Evolutionary conservation across 2,113 vertebrate species (phyloP), one percentile per base, ranked within the genome.

Genomic region (Rallus limicola): DNA sequence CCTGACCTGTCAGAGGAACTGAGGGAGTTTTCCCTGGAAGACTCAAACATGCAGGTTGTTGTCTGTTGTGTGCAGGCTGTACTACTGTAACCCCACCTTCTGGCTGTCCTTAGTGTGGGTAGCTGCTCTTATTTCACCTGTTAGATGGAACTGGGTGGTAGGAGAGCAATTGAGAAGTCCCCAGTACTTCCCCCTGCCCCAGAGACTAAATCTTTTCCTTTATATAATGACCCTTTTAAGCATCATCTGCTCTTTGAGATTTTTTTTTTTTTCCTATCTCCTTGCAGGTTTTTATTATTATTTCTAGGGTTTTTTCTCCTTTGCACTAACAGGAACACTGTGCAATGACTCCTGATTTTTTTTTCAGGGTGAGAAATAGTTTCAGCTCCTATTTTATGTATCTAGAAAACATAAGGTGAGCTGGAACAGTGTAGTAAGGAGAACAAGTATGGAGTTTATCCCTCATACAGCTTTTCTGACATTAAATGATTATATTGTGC

Each of bases 1-100:
- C 97, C 98, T 3, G 96, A 97, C 82, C 92, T 97, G 71, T 96
- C 97, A 0, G 97, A 97, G 38, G 97, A 98, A 25, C 91, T 98
- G 58, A 78, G 91, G 64, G 86, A 95, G 33, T 67, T 96, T 72
- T 79, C 96, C 60, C 62, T 69, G 18, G 97, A 97, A 36, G 97
- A 98, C 33, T 56, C 88, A 40, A 28, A 86, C 9, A 4, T 82
- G 36, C 90, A 98, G 98, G 98, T 98, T 68, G 92, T 74, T 78
- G 38, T 21, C 18, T 62, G 6, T 15, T 71, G 40, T 71, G 50
- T 33, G 40, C 18, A n/a, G 31, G 21, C 70, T 65, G 33, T 31
- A 1, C 7, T 36, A 4, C 64, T 80, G 34, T 76, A 83, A 44
- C 56, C 31, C 24, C 8, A 23, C 24, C 53, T 60, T n/a, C 50